Evolutionary conservation across 1,140 invertebrate species (phyloP).

Genomic region (Drosophila mayri): DNA sequence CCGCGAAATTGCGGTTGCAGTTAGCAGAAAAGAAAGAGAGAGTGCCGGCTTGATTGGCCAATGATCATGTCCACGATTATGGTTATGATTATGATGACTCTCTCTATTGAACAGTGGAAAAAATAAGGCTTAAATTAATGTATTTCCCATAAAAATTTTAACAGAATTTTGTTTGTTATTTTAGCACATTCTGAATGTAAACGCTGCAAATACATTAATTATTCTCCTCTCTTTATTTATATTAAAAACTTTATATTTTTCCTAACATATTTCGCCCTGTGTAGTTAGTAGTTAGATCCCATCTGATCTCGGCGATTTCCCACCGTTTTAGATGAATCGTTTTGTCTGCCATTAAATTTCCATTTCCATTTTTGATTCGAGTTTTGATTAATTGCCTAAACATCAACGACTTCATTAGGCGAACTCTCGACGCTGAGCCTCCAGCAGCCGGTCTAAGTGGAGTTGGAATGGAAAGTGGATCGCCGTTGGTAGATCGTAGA

Average conservation of each 20-base stretch:
- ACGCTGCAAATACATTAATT: neutral
- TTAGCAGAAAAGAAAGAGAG: slow-evolving; percentile 70
- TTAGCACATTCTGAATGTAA: neutral
- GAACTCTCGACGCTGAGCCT: neutral
- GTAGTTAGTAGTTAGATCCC: slow-evolving; percentile 22
- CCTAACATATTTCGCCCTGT: neutral
- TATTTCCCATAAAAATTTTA: no score
- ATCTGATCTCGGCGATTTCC: slow-evolving; percentile 65
- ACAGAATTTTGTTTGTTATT: no score
- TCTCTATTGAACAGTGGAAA: slow-evolving; percentile 19
- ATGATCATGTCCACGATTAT: slow-evolving; percentile 35
- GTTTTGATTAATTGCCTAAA: slow-evolving; percentile 75
- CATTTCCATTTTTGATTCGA: slow-evolving; percentile 70
- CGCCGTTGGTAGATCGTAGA: slow-evolving; percentile 8
- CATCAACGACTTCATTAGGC: slow-evolving; percentile 74
- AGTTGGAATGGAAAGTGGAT: slow-evolving; percentile 29
- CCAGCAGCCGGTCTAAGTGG: neutral
- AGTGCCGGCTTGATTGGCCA: slow-evolving; percentile 54
- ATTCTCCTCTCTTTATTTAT: neutral
- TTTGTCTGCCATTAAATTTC: slow-evolving; percentile 78
- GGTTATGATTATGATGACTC: slow-evolving; percentile 27
- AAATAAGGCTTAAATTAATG: neutral
- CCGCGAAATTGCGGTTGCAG: slow-evolving; percentile 67
- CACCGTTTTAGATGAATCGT: slow-evolving; percentile 62
- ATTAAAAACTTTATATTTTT: rapidly evolving